Evolutionary conservation across 2,888 invertebrate genomes (phyloP), one percentile per base, ranked within the genome.

Genomic region (Meliscaeva auricollis): DNA sequence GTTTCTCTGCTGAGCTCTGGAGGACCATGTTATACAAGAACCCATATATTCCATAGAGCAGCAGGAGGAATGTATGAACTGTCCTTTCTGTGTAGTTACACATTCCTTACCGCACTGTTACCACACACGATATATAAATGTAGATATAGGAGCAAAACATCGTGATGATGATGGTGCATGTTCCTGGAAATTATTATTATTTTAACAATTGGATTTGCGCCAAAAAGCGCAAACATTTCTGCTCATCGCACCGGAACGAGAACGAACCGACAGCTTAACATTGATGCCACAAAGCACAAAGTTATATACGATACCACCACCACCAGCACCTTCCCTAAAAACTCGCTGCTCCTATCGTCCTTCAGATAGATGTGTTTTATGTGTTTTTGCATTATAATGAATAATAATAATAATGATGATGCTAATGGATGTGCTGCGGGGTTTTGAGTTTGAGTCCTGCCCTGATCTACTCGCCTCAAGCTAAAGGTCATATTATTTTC

Each of bases 121-220:
- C n/a, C n/a, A n/a, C n/a, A n/a, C n/a, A n/a, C n/a, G n/a, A n/a
- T n/a, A n/a, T n/a, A n/a, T n/a, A n/a, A n/a, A n/a, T n/a, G n/a
- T n/a, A n/a, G 4, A 8, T 48, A 9, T 26, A 52, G 2, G 26
- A n/a, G 17, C 15, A 26, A 8, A 54, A n/a, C 4, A 30, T 32
- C 0, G 6, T 56, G 9, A 4, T 56, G 5, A 13, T 9, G 38
- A 38, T 38, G 48, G 32, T 66, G 58, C 70, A 79, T 79, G 74
- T 50, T 73, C 50, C 74, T 58, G 58, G 64, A 58, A 84, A 84
- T 66, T 66, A 79, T 83, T 84, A 79, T 84, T 79, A 79, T 79
- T 84, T 74, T 75, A 84, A 79, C 83, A 84, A 84, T 84, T 84
- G 83, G 83, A 84, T 84, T 79, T 79, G 69, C 70, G 83, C 83